Conservation (phyloP, 2,113 vertebrate species). For the Cryptoleucopteryx plumbea region DNA sequence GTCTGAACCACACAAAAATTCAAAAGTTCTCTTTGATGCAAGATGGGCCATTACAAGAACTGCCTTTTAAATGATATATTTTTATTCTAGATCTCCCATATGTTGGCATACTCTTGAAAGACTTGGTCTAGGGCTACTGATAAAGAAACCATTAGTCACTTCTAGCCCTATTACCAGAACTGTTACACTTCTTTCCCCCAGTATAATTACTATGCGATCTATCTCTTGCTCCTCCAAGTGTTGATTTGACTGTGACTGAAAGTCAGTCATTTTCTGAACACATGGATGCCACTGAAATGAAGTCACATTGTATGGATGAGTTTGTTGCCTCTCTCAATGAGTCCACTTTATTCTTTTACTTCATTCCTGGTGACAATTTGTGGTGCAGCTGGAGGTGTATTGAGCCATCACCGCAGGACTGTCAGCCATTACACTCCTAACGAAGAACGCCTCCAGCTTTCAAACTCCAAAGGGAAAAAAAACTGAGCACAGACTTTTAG, state of each 20-base stretch:
- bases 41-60: not conserved
- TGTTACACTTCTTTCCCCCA: not conserved
- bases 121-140: not conserved
- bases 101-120: not conserved
- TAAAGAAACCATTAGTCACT: not conserved
- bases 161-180: not conserved
- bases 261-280: not conserved
- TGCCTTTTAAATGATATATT: not conserved
- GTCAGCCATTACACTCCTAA: not conserved
- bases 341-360: not conserved
- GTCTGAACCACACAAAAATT: not conserved
- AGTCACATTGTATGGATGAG: not conserved
- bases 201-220: not conserved
- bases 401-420: not conserved
- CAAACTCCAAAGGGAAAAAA: not conserved
- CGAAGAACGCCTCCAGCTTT: not conserved
- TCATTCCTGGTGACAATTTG: not conserved
- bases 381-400: not conserved
- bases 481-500: not conserved
- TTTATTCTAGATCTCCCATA: not conserved
- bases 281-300: not conserved
- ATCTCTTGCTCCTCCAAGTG: not conserved
- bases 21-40: not conserved
- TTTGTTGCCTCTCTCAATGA: not conserved
- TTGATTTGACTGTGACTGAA: not conserved